These are phyloP conservation scores for Melanotus villosus DNA, from an alignment of 2,888 invertebrate genomes.

Conservation along the genomic window DNA sequence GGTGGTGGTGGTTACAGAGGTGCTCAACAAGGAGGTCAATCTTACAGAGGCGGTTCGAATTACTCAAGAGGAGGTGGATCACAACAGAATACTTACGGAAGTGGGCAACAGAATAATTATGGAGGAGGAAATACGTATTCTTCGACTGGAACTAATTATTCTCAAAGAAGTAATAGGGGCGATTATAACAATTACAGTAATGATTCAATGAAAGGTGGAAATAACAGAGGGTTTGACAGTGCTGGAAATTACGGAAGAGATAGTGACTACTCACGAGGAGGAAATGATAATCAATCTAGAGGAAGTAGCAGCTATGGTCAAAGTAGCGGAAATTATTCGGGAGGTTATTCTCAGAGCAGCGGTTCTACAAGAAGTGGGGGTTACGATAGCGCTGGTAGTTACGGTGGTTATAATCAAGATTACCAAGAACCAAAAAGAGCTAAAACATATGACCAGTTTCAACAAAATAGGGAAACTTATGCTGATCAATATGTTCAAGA, in stretches of 20 bases:
- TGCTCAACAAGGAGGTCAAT: slow-evolving; percentile 52
- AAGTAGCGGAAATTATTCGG: slow-evolving; percentile 59
- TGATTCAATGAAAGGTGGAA: slow-evolving; percentile 42
- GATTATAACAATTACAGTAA: slow-evolving; percentile 10
- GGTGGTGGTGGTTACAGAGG: slow-evolving; percentile 66
- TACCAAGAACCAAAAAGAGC: slow-evolving; percentile 63
- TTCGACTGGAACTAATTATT: background rate
- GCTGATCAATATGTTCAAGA: slow-evolving; percentile 68
- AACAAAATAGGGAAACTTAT: slow-evolving; percentile 64
- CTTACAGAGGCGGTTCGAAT: slow-evolving; percentile 22
- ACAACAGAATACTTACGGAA: background rate
- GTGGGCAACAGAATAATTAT: background rate
- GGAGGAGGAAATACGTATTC: background rate
- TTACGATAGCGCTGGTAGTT: slow-evolving; percentile 61
- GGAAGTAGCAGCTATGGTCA: slow-evolving; percentile 63
- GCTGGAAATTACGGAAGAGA: slow-evolving; percentile 59
- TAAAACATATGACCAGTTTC: slow-evolving; percentile 67
- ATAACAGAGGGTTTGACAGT: slow-evolving; percentile 56
- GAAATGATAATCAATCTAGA: slow-evolving; percentile 54
- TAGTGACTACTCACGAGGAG: slow-evolving; percentile 63
- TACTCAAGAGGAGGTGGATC: slow-evolving; percentile 41
- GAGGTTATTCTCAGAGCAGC: slow-evolving; percentile 49
- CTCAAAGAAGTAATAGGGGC: slow-evolving; percentile 56
- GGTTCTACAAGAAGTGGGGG: slow-evolving; percentile 55
- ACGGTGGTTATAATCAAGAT: slow-evolving; percentile 53